Conservation (phyloP, 92 coral and sea anemone species). For the Phenganax subtilis region DNA sequence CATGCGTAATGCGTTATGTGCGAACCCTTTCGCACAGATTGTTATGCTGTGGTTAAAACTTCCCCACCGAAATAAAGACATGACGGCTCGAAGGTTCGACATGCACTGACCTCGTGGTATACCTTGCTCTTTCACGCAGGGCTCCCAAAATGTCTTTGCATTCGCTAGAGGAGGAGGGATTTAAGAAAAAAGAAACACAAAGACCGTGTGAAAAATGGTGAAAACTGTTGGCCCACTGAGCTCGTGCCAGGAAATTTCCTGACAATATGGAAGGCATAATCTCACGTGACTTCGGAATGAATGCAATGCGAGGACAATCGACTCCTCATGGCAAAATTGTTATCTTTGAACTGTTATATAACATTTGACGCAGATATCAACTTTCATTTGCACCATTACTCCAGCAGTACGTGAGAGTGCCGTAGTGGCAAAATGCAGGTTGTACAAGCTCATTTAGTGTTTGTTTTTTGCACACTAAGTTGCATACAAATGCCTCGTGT, state of each 20-base stretch:
- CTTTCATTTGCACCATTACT: no score
- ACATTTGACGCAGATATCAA: no score
- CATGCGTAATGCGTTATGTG: no score
- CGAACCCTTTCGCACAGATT: constrained; percentile 6
- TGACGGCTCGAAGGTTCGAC: constrained; percentile 13
- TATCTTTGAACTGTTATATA: no score
- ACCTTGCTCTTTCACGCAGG: constrained; percentile 33
- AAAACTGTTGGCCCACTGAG: no score
- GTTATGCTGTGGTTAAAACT: not conserved
- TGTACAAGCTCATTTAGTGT: not conserved
- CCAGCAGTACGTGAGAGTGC: not conserved
- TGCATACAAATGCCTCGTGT: not conserved
- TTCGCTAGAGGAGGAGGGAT: no score
- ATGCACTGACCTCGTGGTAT: constrained; percentile 52
- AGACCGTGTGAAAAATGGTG: no score
- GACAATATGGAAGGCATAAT: not conserved
- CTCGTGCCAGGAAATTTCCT: no score
- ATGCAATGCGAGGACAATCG: constrained; percentile 62
- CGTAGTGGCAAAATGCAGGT: not conserved
- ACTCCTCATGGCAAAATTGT: no score
- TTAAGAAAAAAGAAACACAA: no score
- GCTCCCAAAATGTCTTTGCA: no score
- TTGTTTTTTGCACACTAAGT: not conserved
- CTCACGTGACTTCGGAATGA: constrained; percentile 62
- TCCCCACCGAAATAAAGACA: constrained; percentile 25